Evolutionary conservation across 2,888 invertebrate species (phyloP).

Genomic region (Deilephila porcellus): DNA sequence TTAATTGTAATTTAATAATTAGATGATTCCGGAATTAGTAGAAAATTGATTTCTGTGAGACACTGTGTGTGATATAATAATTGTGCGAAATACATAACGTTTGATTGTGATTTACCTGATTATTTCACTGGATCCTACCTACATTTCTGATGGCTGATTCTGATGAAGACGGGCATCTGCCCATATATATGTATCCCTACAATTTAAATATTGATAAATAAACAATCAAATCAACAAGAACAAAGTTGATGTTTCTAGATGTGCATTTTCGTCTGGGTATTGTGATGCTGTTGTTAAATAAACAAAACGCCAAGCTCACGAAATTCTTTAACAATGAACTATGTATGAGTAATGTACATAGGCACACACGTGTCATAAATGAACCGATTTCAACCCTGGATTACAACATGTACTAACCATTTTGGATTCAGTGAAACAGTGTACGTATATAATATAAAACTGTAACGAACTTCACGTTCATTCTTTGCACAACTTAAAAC

Average conservation of each 20-base stretch:
- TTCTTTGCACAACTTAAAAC: slow-evolving; percentile 20
- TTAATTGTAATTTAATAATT: no score
- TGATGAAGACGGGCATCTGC: no score
- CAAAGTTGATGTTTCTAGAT: neutral
- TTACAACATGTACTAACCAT: neutral
- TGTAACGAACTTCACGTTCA: neutral
- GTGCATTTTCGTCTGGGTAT: neutral
- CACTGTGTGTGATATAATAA: no score
- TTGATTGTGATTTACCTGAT: no score
- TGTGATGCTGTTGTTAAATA: neutral
- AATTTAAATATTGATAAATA: neutral
- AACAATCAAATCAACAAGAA: neutral
- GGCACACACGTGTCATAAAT: neutral
- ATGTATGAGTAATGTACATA: neutral
- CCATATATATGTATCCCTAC: neutral
- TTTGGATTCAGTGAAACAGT: neutral
- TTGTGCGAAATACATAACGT: no score
- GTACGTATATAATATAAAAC: neutral
- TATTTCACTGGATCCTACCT: no score
- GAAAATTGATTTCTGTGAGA: no score
- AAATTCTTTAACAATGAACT: neutral
- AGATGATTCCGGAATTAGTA: no score
- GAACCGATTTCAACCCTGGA: neutral
- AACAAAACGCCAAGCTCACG: no score
- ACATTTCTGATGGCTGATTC: no score